These are phyloP conservation scores for Tragopan temminckii DNA, from an alignment of 2,797 vertebrate genomes.

Conservation along the genomic window DNA sequence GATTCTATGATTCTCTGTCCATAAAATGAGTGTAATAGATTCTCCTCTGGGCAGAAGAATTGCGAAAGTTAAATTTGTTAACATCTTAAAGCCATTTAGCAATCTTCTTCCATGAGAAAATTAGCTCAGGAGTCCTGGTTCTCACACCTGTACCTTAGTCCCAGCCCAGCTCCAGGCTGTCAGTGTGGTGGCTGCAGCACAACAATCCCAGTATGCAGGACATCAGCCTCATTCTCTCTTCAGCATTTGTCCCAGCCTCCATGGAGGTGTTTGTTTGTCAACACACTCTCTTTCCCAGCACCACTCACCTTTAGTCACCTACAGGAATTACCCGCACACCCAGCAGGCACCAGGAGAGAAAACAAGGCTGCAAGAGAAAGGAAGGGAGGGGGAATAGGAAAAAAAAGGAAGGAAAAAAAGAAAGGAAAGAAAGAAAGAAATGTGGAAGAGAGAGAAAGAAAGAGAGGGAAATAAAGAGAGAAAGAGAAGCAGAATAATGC, in stretches of 20 bases:
- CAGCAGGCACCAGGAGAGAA: not conserved
- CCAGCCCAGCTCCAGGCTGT: not conserved
- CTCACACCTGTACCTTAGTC: not conserved
- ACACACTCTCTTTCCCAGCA: not conserved
- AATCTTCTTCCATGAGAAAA: not conserved
- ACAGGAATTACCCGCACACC: rapidly evolving
- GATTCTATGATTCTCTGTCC: not conserved
- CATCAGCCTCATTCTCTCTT: not conserved
- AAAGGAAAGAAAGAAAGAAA: not conserved
- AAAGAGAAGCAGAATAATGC: not conserved
- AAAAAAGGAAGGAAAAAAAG: too few relatives aligned
- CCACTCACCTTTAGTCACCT: not conserved
- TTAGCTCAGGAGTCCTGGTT: not conserved
- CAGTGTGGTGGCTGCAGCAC: not conserved
- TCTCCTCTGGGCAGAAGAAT: not conserved
- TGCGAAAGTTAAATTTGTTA: not conserved
- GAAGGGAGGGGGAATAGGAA: not conserved
- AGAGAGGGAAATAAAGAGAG: not conserved
- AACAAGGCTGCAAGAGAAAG: not conserved
- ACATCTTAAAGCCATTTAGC: not conserved
- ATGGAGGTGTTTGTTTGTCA: not conserved
- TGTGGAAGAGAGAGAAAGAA: too few relatives aligned
- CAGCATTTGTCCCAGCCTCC: not conserved
- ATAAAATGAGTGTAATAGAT: not conserved
- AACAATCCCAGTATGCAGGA: not conserved